Evolutionary conservation across 1,140 invertebrate species (phyloP).

Genomic region (Drosophila neocordata): DNA sequence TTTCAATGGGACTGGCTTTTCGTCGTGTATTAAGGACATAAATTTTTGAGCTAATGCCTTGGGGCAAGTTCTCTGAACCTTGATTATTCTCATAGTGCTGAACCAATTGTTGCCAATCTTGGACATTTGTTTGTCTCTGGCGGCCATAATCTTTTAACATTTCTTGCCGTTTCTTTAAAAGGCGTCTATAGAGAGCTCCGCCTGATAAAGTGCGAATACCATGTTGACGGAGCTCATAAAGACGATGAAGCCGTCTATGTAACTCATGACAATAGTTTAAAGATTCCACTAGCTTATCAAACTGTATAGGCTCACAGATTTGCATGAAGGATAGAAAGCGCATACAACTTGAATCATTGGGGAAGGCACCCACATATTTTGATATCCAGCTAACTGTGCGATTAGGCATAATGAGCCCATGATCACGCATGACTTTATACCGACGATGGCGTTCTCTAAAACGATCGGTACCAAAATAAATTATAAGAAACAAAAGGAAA

Average conservation of each 20-base stretch:
- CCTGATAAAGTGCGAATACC: conserved; percentile 88
- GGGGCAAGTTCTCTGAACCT: conserved; percentile 32
- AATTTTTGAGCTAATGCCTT: conserved; percentile 66
- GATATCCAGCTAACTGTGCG: conserved; percentile 85
- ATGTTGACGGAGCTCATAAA: conserved; percentile 88
- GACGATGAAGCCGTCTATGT: conserved; percentile 85
- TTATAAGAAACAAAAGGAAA: background rate
- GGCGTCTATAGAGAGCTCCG: conserved; percentile 87
- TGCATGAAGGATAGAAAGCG: conserved; percentile 89
- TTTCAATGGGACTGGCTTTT: conserved; percentile 86
- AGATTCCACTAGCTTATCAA: conserved; percentile 91
- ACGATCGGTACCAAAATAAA: background rate
- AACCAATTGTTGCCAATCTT: conserved; percentile 83
- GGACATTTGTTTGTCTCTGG: conserved; percentile 64
- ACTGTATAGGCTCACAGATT: conserved; percentile 88
- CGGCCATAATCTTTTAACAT: conserved; percentile 83
- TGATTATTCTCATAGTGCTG: conserved; percentile 56
- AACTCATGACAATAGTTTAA: conserved; percentile 88
- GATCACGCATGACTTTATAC: conserved; percentile 89
- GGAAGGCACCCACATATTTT: conserved; percentile 71
- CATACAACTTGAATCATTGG: conserved; percentile 83
- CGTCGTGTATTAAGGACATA: conserved; percentile 54
- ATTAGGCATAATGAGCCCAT: conserved; percentile 91
- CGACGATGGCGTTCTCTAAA: conserved; percentile 87
- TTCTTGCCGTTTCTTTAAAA: conserved; percentile 85